A percentile compares a stretch with the other conserved stretches of the same genome.
phyloP scores from a whole-genome alignment of 1,140 invertebrate genomes.

The Papilio glaucus region DNA sequence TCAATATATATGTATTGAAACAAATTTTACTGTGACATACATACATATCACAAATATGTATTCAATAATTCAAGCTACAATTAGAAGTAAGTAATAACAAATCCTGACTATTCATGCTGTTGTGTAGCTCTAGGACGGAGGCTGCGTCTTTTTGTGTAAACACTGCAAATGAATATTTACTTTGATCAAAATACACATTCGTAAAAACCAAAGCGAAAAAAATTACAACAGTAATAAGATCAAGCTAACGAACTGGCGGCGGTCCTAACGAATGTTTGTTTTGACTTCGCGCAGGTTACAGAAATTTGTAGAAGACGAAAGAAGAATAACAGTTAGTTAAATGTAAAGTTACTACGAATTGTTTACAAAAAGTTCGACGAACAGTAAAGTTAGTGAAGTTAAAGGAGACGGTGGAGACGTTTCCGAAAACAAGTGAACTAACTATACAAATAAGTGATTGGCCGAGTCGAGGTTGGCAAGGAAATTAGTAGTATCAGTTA shows the following conservation, averaged over 20 bases:
- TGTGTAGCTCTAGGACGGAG: background rate
- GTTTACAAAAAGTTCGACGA: background rate
- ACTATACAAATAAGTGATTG: background rate
- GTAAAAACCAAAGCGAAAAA: conserved; percentile 9
- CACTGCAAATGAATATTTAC: background rate
- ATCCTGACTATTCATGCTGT: too few relatives aligned
- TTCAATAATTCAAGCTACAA: too few relatives aligned
- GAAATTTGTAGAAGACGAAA: background rate
- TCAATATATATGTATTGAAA: too few relatives aligned
- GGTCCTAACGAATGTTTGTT: conserved; percentile 17
- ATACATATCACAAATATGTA: too few relatives aligned
- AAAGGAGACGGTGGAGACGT: background rate
- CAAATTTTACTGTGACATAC: too few relatives aligned
- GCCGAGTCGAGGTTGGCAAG: too few relatives aligned
- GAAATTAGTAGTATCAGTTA: too few relatives aligned
- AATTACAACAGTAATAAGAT: background rate
- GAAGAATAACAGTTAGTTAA: conserved; percentile 8
- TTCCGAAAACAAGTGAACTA: background rate
- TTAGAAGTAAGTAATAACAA: too few relatives aligned
- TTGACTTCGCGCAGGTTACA: background rate
- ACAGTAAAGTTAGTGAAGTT: background rate
- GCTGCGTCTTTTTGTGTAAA: too few relatives aligned
- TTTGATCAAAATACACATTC: background rate
- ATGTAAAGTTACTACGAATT: conserved; percentile 9
- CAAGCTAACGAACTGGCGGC: conserved; percentile 8